phyloP scores from a whole-genome alignment of 2,113 vertebrate species.

The Dicentrarchus labrax region DNA sequence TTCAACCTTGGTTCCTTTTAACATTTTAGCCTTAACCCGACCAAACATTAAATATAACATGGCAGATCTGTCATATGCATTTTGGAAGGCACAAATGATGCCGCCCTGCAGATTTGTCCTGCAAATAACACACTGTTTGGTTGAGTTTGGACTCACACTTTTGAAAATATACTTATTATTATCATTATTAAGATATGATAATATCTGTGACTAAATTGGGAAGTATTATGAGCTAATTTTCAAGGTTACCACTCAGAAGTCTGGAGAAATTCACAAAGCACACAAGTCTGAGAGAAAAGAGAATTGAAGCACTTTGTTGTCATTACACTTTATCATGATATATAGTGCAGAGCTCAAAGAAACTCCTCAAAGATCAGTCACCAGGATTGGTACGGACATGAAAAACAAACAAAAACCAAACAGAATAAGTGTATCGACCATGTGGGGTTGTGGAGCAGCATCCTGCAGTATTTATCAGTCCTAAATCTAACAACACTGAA shows the following conservation, averaged over 20 bases:
- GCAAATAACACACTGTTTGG: too few species aligned
- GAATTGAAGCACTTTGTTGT: not conserved
- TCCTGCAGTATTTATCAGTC: not conserved
- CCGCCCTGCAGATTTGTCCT: too few species aligned
- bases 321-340: not conserved
- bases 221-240: not conserved
- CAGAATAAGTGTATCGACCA: not conserved
- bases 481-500: not conserved
- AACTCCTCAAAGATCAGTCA: not conserved
- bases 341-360: not conserved
- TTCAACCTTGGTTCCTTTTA: too few species aligned
- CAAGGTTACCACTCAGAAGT: not conserved
- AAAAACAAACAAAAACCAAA: not conserved
- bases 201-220: too few species aligned
- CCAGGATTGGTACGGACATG: not conserved
- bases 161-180: too few species aligned
- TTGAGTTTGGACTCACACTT: too few species aligned
- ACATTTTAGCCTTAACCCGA: too few species aligned
- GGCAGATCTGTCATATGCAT: too few species aligned
- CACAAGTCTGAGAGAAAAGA: not conserved
- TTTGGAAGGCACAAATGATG: too few species aligned
- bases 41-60: too few species aligned
- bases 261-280: not conserved
- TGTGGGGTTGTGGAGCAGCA: not conserved
- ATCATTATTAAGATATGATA: too few species aligned